Percentiles rank a stretch among this genome's conserved stretches.
Conservation (phyloP, 2,888 invertebrate genomes). For the Eledona agricola region DNA sequence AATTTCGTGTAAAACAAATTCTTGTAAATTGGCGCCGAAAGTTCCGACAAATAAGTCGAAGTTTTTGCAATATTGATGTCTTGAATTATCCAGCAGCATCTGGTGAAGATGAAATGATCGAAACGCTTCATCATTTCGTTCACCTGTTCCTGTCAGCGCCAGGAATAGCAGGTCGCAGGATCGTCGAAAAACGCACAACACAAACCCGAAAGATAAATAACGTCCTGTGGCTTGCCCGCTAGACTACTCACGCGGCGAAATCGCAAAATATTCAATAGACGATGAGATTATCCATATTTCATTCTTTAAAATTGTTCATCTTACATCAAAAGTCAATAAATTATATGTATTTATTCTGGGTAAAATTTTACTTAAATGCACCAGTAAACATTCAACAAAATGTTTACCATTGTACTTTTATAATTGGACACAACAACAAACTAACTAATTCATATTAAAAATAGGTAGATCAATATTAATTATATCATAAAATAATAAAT, state of each 20-base stretch:
- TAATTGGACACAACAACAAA: no score
- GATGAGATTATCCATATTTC: constrained; percentile 52
- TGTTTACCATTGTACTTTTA: no score
- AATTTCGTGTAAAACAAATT: no score
- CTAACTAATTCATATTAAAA: no score
- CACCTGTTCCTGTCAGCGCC: constrained; percentile 36
- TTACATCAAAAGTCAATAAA: no score
- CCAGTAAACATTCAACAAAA: no score
- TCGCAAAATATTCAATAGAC: constrained; percentile 53
- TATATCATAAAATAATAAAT: no score
- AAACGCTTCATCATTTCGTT: constrained; percentile 37
- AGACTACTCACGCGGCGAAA: constrained; percentile 54
- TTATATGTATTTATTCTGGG: no score
- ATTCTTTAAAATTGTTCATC: constrained; percentile 47
- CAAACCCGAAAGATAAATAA: constrained; percentile 34
- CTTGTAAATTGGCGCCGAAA: no score
- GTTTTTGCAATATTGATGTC: constrained; percentile 32
- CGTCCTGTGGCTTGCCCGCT: constrained; percentile 49
- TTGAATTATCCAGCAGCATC: constrained; percentile 37
- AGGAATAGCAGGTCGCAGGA: constrained; percentile 33
- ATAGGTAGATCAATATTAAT: no score
- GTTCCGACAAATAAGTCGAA: no score
- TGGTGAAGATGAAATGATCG: constrained; percentile 37
- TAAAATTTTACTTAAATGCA: no score
- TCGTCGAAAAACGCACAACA: constrained; percentile 28